A percentile compares a stretch with the other conserved stretches of the same genome.
Conservation (phyloP, 2,113 vertebrate genomes). For the Cyanoderma ruficeps region DNA sequence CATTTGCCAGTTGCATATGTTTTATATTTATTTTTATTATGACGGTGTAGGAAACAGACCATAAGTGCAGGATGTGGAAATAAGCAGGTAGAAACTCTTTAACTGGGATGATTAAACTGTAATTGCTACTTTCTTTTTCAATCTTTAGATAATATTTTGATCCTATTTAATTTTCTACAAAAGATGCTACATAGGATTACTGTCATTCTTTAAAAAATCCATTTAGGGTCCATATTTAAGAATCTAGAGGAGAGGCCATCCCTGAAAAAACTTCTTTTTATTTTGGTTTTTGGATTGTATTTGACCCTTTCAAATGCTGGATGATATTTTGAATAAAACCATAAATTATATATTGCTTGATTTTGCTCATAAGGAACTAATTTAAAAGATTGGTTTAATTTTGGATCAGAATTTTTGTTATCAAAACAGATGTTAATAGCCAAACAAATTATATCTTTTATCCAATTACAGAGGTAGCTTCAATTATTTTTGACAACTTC, state of each 20-base stretch:
- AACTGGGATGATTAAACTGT: conserved; percentile 14
- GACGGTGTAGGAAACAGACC: neutral
- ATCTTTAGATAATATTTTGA: conserved; percentile 25
- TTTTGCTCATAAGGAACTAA: neutral
- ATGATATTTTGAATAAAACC: neutral
- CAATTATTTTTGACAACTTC: neutral
- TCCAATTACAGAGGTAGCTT: neutral
- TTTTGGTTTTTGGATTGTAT: conserved; percentile 11
- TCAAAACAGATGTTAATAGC: neutral
- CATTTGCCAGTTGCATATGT: neutral
- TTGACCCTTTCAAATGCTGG: neutral
- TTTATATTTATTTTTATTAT: conserved; percentile 8
- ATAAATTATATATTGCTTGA: neutral
- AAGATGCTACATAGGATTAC: neutral
- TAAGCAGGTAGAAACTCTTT: conserved; percentile 5
- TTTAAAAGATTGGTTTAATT: neutral
- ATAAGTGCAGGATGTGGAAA: neutral
- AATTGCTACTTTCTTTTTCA: conserved; percentile 28
- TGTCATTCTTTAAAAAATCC: conserved; percentile 7
- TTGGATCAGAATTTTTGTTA: neutral
- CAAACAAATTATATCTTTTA: neutral
- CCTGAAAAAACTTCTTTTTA: neutral
- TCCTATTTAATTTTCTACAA: conserved; percentile 8
- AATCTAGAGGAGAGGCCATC: neutral
- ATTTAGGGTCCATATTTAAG: neutral